Conservation (phyloP, 2,113 vertebrate genomes). For the Dipodomys ordii region DNA sequence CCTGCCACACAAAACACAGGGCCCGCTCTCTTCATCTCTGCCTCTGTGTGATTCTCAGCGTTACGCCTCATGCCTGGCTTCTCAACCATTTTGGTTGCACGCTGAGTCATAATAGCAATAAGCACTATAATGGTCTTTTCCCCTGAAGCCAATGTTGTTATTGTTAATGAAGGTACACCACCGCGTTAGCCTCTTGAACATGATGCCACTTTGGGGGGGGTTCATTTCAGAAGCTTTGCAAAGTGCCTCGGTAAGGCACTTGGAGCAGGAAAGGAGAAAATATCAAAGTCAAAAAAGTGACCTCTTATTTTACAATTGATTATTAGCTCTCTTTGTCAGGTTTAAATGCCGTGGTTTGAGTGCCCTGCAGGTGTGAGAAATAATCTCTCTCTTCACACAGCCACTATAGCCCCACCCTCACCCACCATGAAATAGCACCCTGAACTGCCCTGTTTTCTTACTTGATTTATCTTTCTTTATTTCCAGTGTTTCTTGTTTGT, state of each 20-base stretch:
- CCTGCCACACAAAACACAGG: background rate
- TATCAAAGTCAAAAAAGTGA: background rate
- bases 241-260: slow-evolving; percentile 18
- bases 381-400: background rate
- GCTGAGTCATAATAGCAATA: background rate
- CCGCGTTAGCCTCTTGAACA: slow-evolving; percentile 8
- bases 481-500: background rate
- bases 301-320: background rate
- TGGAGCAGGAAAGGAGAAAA: slow-evolving; percentile 10
- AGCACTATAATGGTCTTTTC: slow-evolving; percentile 1
- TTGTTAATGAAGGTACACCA: background rate
- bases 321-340: background rate
- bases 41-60: background rate
- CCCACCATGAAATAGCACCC: background rate
- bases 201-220: background rate
- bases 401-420: background rate
- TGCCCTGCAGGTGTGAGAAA: background rate
- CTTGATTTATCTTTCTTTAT: background rate
- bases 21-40: background rate
- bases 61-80: background rate
- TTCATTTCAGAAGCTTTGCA: slow-evolving; percentile 9
- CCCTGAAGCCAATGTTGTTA: background rate
- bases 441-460: background rate
- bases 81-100: background rate
- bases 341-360: background rate